Base-by-base conservation (phyloP, 2,113 vertebrate genomes). In the Turnix velox region DNA sequence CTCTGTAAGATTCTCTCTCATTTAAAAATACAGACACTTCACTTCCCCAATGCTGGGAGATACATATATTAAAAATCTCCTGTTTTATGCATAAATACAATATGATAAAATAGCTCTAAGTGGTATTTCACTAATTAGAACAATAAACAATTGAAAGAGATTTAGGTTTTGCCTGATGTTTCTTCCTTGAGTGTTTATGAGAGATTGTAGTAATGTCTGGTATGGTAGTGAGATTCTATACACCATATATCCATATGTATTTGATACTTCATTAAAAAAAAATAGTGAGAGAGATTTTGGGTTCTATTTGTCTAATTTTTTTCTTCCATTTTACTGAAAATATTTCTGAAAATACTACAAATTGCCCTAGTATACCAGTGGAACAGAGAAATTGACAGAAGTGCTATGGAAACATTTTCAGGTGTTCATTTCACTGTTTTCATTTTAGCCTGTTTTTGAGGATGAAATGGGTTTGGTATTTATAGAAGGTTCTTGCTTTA, bases 201-300 rank as follows among this genome's bases (percentile, higher is more conserved):
- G 63, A 84, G 37, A 33, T 61, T 68, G 28, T 49, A 72, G 62
- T 33, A n/a, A 31, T 17, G 18, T 46, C 27, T 54, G 2, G 8
- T 68, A 8, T 23, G 42, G 30, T 17, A 67, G 52, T 6, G 25
- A 63, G 28, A 30, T 54, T 67, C 31, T 7, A 4, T 63, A 22
- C 6, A 55, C 4, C 54, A 30, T 51, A 10, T 51, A 19, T 69
- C 14, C 9, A 2, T 43, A 12, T 61, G 68, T 82, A 57, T 48
- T 67, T 0, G 18, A 33, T 4, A 25, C 0, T 0, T 43, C 17
- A 30, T 52, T 43, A 63, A 12, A 61, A 57, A 69, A 33, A 18
- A 65, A 67, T 43, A 58, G 49, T n/a, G 49, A 58, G 24, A 46
- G 35, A n/a, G 9, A n/a, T 59, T 57, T 58, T 62, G 18, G 4